A percentile compares a stretch with the other conserved stretches of the same genome.
These are phyloP conservation scores for Nebria ingens DNA, from an alignment of 1,140 invertebrate genomes.

Conservation along the genomic window DNA sequence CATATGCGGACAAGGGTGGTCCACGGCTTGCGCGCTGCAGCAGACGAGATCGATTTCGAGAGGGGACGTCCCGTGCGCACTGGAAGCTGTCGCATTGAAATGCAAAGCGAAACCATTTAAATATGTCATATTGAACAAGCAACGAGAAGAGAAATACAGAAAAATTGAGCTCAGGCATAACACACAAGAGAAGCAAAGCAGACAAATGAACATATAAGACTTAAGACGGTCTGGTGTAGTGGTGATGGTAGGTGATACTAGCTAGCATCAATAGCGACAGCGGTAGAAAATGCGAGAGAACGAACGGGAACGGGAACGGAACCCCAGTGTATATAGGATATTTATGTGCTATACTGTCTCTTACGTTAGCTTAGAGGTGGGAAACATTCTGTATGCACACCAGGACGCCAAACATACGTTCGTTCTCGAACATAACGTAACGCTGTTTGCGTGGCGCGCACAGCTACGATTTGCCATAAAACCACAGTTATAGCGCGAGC, in stretches of 20 bases:
- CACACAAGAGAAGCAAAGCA: neutral
- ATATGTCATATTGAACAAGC: neutral
- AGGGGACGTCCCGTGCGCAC: too few species aligned
- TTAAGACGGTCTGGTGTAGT: too few species aligned
- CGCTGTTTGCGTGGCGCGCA: neutral
- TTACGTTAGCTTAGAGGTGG: too few species aligned
- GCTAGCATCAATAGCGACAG: too few species aligned
- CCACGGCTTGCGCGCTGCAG: too few species aligned
- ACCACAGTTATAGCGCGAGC: neutral
- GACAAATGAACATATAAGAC: neutral
- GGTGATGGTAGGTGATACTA: too few species aligned
- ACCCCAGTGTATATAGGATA: neutral
- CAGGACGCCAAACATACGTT: neutral
- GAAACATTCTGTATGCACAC: neutral
- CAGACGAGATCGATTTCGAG: too few species aligned
- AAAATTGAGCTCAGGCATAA: too few species aligned
- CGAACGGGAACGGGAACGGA: neutral
- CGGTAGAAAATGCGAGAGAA: neutral
- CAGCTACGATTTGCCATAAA: slow-evolving; percentile 5
- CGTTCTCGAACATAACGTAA: neutral
- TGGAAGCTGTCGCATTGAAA: too few species aligned
- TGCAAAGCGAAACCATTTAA: neutral
- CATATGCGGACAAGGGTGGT: too few species aligned
- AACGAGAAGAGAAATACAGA: too few species aligned
- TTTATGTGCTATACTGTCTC: too few species aligned